Percentiles rank a stretch among this genome's conserved stretches.
Conservation (phyloP, 2,888 invertebrate genomes). For the Drosophila melanosoma region DNA sequence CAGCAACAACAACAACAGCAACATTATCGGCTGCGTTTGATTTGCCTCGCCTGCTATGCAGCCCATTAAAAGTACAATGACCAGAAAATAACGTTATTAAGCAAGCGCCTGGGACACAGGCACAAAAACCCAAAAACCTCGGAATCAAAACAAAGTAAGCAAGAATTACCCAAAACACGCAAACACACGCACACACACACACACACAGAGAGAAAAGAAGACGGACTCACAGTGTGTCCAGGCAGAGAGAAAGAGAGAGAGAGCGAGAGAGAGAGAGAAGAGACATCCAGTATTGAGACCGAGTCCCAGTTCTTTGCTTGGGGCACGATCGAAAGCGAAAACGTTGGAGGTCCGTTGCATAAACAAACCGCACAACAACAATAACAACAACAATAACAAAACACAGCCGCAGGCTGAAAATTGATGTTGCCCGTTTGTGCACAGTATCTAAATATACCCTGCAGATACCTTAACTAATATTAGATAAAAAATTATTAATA, state of each 20-base stretch:
- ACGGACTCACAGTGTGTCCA: neutral
- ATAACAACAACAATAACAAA: constrained; percentile 13
- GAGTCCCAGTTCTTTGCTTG: constrained; percentile 34
- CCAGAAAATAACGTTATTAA: constrained; percentile 82
- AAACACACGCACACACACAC: constrained; percentile 30
- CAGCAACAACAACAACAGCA: constrained; percentile 13
- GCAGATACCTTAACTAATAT: neutral
- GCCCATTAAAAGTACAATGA: constrained; percentile 82
- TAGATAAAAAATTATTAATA: neutral
- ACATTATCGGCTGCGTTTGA: constrained; percentile 64
- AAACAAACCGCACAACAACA: constrained; percentile 45
- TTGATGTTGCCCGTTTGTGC: neutral
- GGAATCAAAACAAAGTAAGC: constrained; percentile 79
- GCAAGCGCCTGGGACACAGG: constrained; percentile 43
- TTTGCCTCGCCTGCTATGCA: constrained; percentile 63
- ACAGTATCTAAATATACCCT: constrained; percentile 16
- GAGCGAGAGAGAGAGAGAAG: constrained; percentile 4
- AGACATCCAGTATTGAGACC: constrained; percentile 16
- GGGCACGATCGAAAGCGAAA: constrained; percentile 77
- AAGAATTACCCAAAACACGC: constrained; percentile 63
- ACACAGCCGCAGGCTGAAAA: constrained; percentile 19
- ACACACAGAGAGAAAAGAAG: constrained; percentile 1
- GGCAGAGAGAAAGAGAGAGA: neutral
- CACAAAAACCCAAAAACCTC: constrained; percentile 52
- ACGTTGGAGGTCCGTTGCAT: constrained; percentile 68